Evolutionary conservation across 2,113 vertebrate genomes (phyloP), one percentile per base, ranked within the genome.

Genomic region (Pseudopodoces humilis): DNA sequence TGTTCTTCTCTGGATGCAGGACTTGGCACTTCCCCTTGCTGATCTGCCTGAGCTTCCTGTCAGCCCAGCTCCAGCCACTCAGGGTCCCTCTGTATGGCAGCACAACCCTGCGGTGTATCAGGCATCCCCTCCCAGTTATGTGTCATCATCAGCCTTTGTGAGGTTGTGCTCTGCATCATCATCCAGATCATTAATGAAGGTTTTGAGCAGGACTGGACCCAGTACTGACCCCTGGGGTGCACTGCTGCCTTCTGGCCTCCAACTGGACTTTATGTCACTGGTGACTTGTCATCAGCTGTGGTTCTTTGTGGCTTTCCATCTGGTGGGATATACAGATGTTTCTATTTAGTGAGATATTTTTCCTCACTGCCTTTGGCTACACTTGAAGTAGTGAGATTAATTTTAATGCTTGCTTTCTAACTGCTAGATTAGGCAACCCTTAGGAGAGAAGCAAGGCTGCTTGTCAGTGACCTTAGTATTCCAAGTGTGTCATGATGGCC

Each of bases 51-150:
- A 31, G 11, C 20, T 78, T 82, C 37, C 58, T 60, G 30, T 44
- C 37, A 72, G 43, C 10, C 35, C 52, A 46, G 4, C 25, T 88
- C 7, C 49, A 58, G 43, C 13, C 9, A 12, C 11, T 65, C 5
- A 9, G 50, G 15, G 43, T 77, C 14, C 23, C 23, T 69, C 21
- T 90, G 86, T 39, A 49, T 55, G 55, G 50, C 46, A 79, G 28
- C 15, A 49, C 15, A 37, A 5, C 37, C 8, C 22, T 8, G 11
- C 70, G 33, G 22, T 60, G 28, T 50, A 15, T 50, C 0, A 0
- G 28, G 11, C 15, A 12, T 39, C 46, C 21, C 21, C 31, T 64
- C 33, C 7, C 28, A 23, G 39, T 44, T 25, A 4, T 1, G 62
- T 44, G 62, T 44, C 55, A 22, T 35, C 28, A 50, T 35, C 50